Evolutionary conservation across 2,797 vertebrate genomes (phyloP), one percentile per base, ranked within the genome.

Genomic region (Cephalopachus bancanus): DNA sequence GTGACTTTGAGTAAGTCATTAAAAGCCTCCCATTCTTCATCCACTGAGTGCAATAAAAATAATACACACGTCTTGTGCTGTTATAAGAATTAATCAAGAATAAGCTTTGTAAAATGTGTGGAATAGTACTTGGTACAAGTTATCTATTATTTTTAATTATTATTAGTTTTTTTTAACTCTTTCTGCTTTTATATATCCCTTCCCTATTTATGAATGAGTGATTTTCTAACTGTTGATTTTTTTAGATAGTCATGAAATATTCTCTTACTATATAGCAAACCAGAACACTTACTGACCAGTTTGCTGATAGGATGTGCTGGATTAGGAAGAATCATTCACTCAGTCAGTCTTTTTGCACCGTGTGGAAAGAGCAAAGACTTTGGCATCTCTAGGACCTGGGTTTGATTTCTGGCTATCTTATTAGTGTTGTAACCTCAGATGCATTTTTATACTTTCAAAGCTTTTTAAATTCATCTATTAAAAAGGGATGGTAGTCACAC

Each of bases 71-170:
- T 94, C 6, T 20, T 84, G 30, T 69, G 15, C 7, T 65, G 7
- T 91, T 94, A 5, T 19, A 89, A 74, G 17, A 96, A 97, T 74
- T 87, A 89, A 94, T 55, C 8, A 92, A 33, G 60, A 93, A 83
- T 53, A 59, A 65, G 20, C 49, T 93, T 76, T 89, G 9, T 94
- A 64, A 88, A n/a, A 7, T 74, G 4, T 83, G 11, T 85, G 1
- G 15, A 71, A 65, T 86, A 67, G 12, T 83, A 33, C 60, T 14
- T 80, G 6, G 8, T 7, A 33, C 12, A 65, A 53, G 1, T 88
- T 55, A 53, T 19, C 1, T 71, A 30, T 53, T 84, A 37, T 53
- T 92, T 93, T 81, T 84, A 80, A 69, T 81, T 55, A 28, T 51
- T 28, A 85, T 55, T 89, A 20, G 71, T 44, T 91, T 85, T 95